A percentile compares a stretch with the other conserved stretches of the same genome.
Conservation (phyloP, 1,140 invertebrate genomes). For the Aphaenogaster rudis region DNA sequence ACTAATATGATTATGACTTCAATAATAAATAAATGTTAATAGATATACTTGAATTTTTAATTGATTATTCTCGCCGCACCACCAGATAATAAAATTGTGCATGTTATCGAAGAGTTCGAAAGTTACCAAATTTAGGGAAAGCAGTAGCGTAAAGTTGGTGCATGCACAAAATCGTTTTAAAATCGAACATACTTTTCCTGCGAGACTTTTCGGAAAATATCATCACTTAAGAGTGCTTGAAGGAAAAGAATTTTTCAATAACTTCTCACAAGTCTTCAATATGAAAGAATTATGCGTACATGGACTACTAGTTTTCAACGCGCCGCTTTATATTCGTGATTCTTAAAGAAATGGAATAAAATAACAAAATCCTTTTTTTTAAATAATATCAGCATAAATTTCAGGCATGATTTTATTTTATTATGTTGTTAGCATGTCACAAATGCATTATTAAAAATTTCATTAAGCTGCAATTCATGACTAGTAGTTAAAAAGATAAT, state of each 20-base stretch:
- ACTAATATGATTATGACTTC: not conserved
- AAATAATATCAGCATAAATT: slow-evolving; percentile 20
- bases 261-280: slow-evolving; percentile 27
- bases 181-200: slow-evolving; percentile 29
- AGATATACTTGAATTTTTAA: slow-evolving; percentile 20
- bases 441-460: slow-evolving; percentile 14
- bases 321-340: slow-evolving; percentile 6
- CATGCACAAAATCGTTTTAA: slow-evolving; percentile 15
- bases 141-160: slow-evolving; percentile 7
- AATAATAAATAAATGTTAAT: not conserved
- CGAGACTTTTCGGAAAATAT: slow-evolving; percentile 37
- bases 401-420: not conserved
- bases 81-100: slow-evolving; percentile 14
- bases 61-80: not conserved
- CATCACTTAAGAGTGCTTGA: slow-evolving; percentile 15
- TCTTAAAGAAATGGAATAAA: not conserved
- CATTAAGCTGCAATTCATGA: not conserved
- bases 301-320: slow-evolving; percentile 5
- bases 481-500: not conserved
- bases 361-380: not conserved
- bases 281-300: not conserved
- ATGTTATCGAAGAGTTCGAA: slow-evolving; percentile 5
- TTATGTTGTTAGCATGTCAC: not conserved
- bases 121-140: slow-evolving; percentile 36
- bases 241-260: slow-evolving; percentile 31